These are phyloP conservation scores for Stictonetta naevosa DNA, from an alignment of 2,113 vertebrate genomes.

Conservation along the genomic window DNA sequence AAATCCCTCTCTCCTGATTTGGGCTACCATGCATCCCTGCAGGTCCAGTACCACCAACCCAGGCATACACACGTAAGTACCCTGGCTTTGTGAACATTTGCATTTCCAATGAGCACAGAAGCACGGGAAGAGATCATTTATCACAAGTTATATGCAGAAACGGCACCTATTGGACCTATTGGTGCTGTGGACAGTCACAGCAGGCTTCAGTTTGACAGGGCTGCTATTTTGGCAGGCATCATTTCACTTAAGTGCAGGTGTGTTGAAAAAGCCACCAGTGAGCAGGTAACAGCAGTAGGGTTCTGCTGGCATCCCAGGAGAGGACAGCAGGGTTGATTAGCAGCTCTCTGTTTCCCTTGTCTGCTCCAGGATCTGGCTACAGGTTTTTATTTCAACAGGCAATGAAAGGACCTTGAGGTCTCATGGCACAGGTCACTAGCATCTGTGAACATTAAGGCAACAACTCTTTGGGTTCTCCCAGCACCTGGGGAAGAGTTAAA, in stretches of 20 bases:
- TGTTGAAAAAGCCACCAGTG: neutral
- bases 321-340: neutral
- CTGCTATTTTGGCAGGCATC: neutral
- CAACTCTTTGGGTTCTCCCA: neutral
- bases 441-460: neutral
- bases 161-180: neutral
- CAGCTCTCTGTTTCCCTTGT: neutral
- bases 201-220: neutral
- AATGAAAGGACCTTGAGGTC: neutral
- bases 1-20: neutral
- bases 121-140: neutral
- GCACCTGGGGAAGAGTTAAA: neutral
- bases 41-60: neutral
- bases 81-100: neutral
- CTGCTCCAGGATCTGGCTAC: neutral
- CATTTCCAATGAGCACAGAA: neutral
- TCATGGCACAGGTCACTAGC: neutral
- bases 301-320: neutral
- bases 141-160: neutral
- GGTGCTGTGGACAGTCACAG: neutral
- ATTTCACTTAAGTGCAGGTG: neutral
- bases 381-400: neutral
- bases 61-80: too few relatives aligned
- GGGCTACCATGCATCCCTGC: neutral
- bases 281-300: neutral